Evolutionary conservation across 1,140 invertebrate species (phyloP), one percentile per base, ranked within the genome.

Genomic region (Lepidostoma basale): DNA sequence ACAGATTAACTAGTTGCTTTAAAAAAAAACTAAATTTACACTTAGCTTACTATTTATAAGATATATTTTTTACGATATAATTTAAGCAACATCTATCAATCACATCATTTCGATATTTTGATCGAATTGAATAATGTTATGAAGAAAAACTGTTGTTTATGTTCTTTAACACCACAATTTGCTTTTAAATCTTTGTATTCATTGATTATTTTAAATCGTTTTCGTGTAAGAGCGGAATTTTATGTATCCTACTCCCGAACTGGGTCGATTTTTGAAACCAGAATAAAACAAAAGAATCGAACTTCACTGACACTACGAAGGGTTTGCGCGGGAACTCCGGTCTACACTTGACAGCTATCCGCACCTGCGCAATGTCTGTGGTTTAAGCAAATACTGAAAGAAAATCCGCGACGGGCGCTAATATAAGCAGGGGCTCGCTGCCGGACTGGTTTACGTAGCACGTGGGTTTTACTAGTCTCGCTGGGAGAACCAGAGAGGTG

Each of bases 381-480:
- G 56, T 40, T 59, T 59, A 28, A 60, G 36, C 56, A 60, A n/a
- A 60, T 40, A 60, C 56, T 60, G 56, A 60, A 42, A n/a, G 36
- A 22, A n/a, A 26, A 8, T 60, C 42, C 20, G 36, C 36, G 36
- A 39, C 56, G 16, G 56, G 56, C 42, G 56, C 30, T 60, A 42
- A 60, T 60, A 60, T 60, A 60, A 60, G 56, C 33, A 16, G 36
- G 14, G 3, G 14, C 33, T 39, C 20, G 16, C 6, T 40, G 23
- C 56, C 10, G 22, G 18, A 23, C 39, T 28, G 36, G 56, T 60
- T 40, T 33, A 18, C n/a, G n/a, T 16, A 14, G 28, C 16, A 56
- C 22, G 28, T 49, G n/a, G n/a, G n/a, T 25, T 47, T 18, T 20
- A 47, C 12, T 25, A 18, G 20, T 22, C 20, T 25, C n/a, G 22